Percentiles rank a stretch among this genome's conserved stretches.
phyloP scores from a whole-genome alignment of 2,797 vertebrate species.

The Odontamblyopus rebecca region DNA sequence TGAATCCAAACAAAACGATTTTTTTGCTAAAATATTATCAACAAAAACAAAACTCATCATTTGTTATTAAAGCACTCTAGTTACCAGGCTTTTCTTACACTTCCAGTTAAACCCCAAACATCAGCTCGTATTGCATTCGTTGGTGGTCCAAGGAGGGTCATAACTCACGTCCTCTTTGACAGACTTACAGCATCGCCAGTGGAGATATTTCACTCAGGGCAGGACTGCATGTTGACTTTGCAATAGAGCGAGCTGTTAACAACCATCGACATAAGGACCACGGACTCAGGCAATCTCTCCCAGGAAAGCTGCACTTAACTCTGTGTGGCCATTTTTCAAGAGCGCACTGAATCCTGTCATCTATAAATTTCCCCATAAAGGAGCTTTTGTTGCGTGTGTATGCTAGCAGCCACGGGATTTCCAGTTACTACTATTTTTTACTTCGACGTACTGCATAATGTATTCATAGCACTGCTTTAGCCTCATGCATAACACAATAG shows the following conservation, averaged over 20 bases:
- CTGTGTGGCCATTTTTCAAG: constrained; percentile 54
- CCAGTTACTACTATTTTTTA: constrained; percentile 16
- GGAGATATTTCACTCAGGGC: constrained; percentile 62
- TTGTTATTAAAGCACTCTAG: not conserved
- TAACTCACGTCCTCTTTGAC: constrained; percentile 61
- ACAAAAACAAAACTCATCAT: not conserved
- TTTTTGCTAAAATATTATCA: not conserved
- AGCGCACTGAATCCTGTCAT: constrained; percentile 55
- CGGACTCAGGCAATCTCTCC: constrained; percentile 62
- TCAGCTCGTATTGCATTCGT: constrained; percentile 56
- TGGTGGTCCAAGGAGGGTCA: constrained; percentile 61
- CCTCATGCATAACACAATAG: constrained; percentile 57
- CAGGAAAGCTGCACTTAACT: constrained; percentile 61
- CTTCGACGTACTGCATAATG: constrained; percentile 54
- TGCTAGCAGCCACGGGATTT: constrained; percentile 25
- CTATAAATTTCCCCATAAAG: constrained; percentile 63
- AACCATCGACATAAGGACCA: constrained; percentile 61
- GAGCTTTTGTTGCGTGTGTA: constrained; percentile 24
- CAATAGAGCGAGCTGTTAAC: constrained; percentile 68
- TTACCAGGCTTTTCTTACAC: not conserved
- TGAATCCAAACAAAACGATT: not conserved
- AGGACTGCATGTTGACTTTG: constrained; percentile 71
- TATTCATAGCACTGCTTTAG: constrained; percentile 67
- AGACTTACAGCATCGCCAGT: constrained; percentile 59
- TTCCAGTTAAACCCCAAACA: constrained; percentile 59